These are phyloP conservation scores for Antrozous pallidus DNA, from an alignment of 2,797 vertebrate genomes.

Conservation along the genomic window DNA sequence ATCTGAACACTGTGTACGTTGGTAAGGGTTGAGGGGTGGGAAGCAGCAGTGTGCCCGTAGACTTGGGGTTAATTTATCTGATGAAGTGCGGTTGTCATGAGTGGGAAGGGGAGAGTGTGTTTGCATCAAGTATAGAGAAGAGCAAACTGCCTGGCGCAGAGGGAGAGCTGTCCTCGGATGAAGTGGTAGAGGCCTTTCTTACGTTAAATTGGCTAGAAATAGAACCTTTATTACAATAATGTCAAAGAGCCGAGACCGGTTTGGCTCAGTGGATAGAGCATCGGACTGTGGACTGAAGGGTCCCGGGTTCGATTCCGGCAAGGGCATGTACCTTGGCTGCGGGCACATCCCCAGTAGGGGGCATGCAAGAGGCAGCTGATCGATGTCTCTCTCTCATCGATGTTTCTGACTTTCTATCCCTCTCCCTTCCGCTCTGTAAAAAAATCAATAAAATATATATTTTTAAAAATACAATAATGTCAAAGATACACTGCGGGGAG, in stretches of 20 bases:
- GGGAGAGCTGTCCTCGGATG: not conserved
- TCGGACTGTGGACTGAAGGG: too few species aligned
- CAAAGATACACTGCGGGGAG: not conserved
- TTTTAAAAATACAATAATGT: not conserved
- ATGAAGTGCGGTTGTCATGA: not conserved
- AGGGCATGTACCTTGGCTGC: too few species aligned
- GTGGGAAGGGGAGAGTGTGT: not conserved
- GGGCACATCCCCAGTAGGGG: too few species aligned
- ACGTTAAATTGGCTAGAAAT: constrained; percentile 27
- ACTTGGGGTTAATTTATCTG: not conserved
- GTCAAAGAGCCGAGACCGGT: too few species aligned
- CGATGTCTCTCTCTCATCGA: too few species aligned
- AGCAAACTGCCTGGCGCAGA: constrained; percentile 14
- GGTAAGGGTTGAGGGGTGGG: not conserved
- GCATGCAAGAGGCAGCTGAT: too few species aligned
- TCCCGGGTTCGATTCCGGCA: too few species aligned
- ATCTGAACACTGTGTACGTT: not conserved
- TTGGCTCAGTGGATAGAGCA: too few species aligned
- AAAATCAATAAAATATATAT: too few species aligned
- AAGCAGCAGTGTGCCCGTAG: not conserved
- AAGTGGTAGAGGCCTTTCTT: constrained; percentile 16
- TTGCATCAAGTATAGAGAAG: not conserved
- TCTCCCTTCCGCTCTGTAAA: too few species aligned
- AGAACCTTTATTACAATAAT: not conserved
- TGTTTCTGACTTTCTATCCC: too few species aligned